A percentile compares a stretch with the other conserved stretches of the same genome.
These are phyloP conservation scores for Burhinus bistriatus DNA, from an alignment of 2,113 vertebrate species.

Conservation along the genomic window DNA sequence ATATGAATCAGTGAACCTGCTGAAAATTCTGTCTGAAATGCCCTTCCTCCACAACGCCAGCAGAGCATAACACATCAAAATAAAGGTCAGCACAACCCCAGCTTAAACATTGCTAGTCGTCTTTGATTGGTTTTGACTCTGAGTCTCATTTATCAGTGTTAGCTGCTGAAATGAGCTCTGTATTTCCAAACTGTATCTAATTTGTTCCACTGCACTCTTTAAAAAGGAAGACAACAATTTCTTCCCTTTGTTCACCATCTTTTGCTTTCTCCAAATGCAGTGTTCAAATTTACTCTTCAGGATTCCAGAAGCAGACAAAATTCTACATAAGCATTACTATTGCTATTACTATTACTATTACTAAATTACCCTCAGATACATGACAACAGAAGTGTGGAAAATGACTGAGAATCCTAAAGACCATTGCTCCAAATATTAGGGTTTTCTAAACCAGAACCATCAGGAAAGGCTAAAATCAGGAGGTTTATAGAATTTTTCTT, in stretches of 20 bases:
- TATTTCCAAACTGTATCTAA: not conserved
- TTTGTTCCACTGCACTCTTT: not conserved
- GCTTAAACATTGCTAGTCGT: not conserved
- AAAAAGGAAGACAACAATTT: not conserved
- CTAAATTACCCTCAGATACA: not conserved
- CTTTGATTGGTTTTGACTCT: conserved; percentile 6
- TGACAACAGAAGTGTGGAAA: not conserved
- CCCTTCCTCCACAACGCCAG: not conserved
- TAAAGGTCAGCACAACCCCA: conserved; percentile 9
- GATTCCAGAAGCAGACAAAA: not conserved
- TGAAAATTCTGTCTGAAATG: conserved; percentile 4
- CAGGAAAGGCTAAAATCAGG: not conserved
- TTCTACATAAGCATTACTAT: not conserved
- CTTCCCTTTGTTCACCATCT: not conserved
- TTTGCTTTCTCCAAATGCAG: not conserved
- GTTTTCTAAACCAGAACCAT: not conserved
- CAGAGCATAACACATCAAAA: conserved; percentile 33
- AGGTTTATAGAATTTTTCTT: not conserved
- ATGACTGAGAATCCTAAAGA: not conserved
- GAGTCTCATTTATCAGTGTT: not conserved
- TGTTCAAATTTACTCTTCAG: not conserved
- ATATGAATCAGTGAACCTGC: not conserved
- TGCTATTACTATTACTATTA: not conserved
- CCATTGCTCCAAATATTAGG: not conserved
- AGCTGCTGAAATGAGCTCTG: not conserved